Evolutionary conservation across 2,797 vertebrate genomes (phyloP).

Genomic region (Liparis tanakae): DNA sequence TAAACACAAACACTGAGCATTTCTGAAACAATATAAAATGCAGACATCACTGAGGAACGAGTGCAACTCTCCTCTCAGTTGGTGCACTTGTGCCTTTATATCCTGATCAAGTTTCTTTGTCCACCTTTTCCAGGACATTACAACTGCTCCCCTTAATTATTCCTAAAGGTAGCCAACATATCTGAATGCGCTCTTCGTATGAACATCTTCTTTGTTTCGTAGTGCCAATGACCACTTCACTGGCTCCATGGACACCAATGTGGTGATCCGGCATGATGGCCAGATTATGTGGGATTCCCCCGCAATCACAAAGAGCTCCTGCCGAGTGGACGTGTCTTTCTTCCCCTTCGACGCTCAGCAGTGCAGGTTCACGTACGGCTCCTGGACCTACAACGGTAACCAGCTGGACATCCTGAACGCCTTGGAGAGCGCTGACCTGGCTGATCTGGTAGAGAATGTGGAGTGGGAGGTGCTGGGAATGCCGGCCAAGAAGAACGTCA

Average conservation of each 20-base stretch:
- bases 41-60: constrained; percentile 57
- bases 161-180: background rate
- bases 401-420: constrained; percentile 89
- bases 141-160: background rate
- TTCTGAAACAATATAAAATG: constrained; percentile 46
- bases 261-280: constrained; percentile 89
- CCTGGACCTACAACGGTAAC: constrained; percentile 94
- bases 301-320: constrained; percentile 94
- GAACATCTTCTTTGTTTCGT: constrained; percentile 52
- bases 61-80: constrained; percentile 44
- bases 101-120: constrained; percentile 29
- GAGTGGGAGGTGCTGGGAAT: constrained; percentile 94
- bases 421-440: constrained; percentile 84
- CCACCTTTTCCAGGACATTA: background rate
- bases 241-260: constrained; percentile 90
- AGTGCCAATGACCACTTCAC: constrained; percentile 89
- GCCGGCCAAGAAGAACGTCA: constrained; percentile 86
- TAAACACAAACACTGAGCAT: constrained; percentile 3
- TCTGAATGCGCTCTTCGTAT: background rate
- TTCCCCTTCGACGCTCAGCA: constrained; percentile 93
- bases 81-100: constrained; percentile 60
- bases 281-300: constrained; percentile 91
- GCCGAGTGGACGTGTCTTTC: constrained; percentile 92
- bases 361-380: constrained; percentile 91
- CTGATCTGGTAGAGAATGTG: constrained; percentile 91